Evolutionary conservation across 2,797 vertebrate genomes (phyloP).

Genomic region (Girardinus metallicus): DNA sequence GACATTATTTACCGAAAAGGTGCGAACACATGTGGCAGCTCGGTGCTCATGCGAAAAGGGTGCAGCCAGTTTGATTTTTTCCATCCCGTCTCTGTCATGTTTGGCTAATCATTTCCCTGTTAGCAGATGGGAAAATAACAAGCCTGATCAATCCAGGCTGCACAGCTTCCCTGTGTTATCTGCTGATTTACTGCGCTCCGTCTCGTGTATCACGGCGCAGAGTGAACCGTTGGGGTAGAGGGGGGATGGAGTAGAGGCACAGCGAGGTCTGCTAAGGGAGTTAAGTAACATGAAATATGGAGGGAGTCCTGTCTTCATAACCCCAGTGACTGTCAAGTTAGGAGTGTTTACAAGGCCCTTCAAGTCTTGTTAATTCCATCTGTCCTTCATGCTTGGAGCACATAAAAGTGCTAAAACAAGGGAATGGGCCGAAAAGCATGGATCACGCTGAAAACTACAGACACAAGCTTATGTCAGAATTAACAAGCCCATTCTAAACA

Average conservation of each 20-base stretch:
- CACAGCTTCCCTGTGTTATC: constrained; percentile 63
- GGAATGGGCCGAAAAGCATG: constrained; percentile 11
- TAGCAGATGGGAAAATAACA: constrained; percentile 74
- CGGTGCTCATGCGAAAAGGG: constrained; percentile 16
- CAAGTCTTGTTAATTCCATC: constrained; percentile 22
- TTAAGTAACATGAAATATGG: constrained; percentile 38
- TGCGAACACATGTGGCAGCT: background rate
- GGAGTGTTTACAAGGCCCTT: constrained; percentile 45
- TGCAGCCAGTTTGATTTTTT: constrained; percentile 44
- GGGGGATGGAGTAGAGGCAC: constrained; percentile 24
- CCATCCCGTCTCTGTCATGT: constrained; percentile 66
- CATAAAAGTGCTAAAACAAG: constrained; percentile 21
- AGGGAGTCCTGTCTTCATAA: constrained; percentile 33
- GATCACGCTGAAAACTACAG: constrained; percentile 18
- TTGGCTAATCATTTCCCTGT: constrained; percentile 73
- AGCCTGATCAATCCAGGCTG: constrained; percentile 73
- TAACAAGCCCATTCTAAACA: constrained; percentile 25
- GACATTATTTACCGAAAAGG: background rate
- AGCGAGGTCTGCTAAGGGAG: constrained; percentile 38
- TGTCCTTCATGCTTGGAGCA: constrained; percentile 12
- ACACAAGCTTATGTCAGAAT: constrained; percentile 40
- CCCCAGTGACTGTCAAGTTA: constrained; percentile 34
- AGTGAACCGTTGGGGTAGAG: constrained; percentile 53
- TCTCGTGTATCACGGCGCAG: constrained; percentile 69
- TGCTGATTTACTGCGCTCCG: constrained; percentile 69